Percentiles rank a stretch among this genome's conserved stretches.
phyloP scores from a whole-genome alignment of 2,888 invertebrate genomes.

The Amorpha juglandis region DNA sequence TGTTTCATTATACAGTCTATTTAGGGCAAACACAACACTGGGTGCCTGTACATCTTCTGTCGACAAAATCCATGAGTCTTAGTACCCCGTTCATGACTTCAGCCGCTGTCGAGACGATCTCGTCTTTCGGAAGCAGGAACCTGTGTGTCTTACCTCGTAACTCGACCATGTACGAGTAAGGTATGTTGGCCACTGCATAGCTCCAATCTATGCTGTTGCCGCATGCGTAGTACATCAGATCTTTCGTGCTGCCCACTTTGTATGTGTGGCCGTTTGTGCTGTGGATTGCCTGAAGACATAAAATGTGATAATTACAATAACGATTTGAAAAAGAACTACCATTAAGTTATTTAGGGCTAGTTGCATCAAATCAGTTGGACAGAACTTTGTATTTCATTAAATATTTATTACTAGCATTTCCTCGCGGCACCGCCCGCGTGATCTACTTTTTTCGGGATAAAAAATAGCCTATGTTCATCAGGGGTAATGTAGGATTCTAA shows the following conservation, averaged over 20 bases:
- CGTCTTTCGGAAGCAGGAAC: slow-evolving; percentile 70
- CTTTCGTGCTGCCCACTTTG: slow-evolving; percentile 77
- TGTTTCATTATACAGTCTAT: slow-evolving; percentile 28
- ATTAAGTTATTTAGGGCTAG: no score
- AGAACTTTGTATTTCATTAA: background rate
- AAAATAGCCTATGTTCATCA: no score
- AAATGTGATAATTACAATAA: background rate
- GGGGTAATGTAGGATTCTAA: no score
- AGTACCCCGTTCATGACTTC: slow-evolving; percentile 63
- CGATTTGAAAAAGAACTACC: no score
- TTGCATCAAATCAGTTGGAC: background rate
- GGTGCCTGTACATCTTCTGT: slow-evolving; percentile 45
- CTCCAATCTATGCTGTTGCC: slow-evolving; percentile 77
- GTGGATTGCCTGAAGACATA: slow-evolving; percentile 61
- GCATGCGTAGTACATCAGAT: slow-evolving; percentile 75
- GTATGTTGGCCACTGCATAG: slow-evolving; percentile 66
- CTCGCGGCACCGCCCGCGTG: no score
- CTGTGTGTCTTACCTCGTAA: slow-evolving; percentile 67
- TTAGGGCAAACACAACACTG: slow-evolving; percentile 48
- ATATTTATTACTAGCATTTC: background rate
- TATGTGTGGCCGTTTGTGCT: slow-evolving; percentile 64
- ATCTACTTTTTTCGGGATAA: no score
- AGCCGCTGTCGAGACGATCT: slow-evolving; percentile 59
- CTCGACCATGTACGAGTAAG: slow-evolving; percentile 75
- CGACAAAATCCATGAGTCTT: slow-evolving; percentile 66